Conservation (phyloP, 2,113 vertebrate species). For the Paedocypris sp. region DNA sequence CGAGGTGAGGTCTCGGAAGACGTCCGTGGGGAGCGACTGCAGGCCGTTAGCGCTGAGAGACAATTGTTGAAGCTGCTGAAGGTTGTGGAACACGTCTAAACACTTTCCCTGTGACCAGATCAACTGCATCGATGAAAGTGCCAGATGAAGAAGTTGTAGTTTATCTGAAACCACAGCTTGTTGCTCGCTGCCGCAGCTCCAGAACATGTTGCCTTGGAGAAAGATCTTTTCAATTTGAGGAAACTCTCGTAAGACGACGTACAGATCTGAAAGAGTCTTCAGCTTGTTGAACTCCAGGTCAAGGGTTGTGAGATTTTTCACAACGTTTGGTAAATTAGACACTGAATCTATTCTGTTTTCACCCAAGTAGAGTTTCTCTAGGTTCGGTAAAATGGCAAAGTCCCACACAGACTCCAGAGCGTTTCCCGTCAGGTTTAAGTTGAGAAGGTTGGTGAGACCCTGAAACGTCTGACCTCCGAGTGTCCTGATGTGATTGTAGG, state of each 20-base stretch:
- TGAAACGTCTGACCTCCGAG: conserved; percentile 56
- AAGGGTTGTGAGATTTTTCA: conserved; percentile 38
- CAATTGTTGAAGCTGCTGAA: conserved; percentile 56
- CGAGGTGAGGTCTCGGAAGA: conserved; percentile 66
- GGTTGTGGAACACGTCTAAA: conserved; percentile 66
- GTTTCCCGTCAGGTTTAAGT: conserved; percentile 68
- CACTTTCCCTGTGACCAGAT: conserved; percentile 66
- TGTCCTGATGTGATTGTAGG: conserved; percentile 74
- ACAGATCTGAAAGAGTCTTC: conserved; percentile 53
- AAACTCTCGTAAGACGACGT: conserved; percentile 47
- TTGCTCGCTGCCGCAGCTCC: conserved; percentile 45
- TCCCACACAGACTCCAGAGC: conserved; percentile 55
- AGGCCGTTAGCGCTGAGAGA: conserved; percentile 67
- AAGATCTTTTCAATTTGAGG: conserved; percentile 47
- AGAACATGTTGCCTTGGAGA: conserved; percentile 64
- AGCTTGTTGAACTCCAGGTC: conserved; percentile 65
- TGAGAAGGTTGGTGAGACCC: conserved; percentile 47
- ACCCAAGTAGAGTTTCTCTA: conserved; percentile 44
- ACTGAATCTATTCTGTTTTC: conserved; percentile 64
- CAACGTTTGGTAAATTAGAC: background rate
- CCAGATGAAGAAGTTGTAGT: conserved; percentile 65
- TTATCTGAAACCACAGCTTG: conserved; percentile 27
- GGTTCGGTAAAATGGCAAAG: conserved; percentile 45
- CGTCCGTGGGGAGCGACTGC: conserved; percentile 56
- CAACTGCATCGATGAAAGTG: conserved; percentile 64